A percentile compares a stretch with the other conserved stretches of the same genome.
These are phyloP conservation scores for Perca schrenkii DNA, from an alignment of 2,113 vertebrate species.

Conservation along the genomic window DNA sequence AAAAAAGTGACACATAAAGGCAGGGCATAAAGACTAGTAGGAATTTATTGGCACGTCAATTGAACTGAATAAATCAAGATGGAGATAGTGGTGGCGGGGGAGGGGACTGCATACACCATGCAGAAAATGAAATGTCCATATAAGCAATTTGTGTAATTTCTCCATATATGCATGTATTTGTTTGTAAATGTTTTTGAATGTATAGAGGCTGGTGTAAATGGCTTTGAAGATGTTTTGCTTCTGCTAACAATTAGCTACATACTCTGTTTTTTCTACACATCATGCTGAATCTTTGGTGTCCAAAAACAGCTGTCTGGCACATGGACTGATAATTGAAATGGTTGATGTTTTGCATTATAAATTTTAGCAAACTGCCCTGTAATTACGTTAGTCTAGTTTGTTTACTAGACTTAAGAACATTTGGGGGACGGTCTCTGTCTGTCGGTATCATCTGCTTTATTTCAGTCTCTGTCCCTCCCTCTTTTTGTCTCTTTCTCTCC, in stretches of 20 bases:
- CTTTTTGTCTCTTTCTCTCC: conserved; percentile 8
- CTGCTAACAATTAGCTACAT: background rate
- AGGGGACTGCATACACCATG: background rate
- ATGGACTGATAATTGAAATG: background rate
- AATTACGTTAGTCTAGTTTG: background rate
- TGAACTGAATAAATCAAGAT: conserved; percentile 58
- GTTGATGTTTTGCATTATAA: conserved; percentile 8
- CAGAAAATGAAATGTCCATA: background rate
- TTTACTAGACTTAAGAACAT: conserved; percentile 10
- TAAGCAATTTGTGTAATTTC: background rate
- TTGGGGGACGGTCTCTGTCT: background rate
- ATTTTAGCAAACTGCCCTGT: conserved; percentile 5
- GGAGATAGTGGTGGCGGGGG: conserved; percentile 11
- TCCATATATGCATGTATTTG: background rate
- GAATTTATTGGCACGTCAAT: conserved; percentile 59
- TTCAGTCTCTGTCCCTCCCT: conserved; percentile 28
- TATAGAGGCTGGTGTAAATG: background rate
- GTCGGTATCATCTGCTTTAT: conserved; percentile 25
- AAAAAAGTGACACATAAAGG: conserved; percentile 53
- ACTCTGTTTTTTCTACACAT: background rate
- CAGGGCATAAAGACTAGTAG: conserved; percentile 40
- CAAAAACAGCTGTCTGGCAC: background rate
- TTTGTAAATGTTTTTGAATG: background rate
- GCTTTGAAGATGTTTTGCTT: background rate
- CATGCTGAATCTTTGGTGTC: background rate